Conservation (phyloP, 2,888 invertebrate genomes). For the Noctua pronuba region DNA sequence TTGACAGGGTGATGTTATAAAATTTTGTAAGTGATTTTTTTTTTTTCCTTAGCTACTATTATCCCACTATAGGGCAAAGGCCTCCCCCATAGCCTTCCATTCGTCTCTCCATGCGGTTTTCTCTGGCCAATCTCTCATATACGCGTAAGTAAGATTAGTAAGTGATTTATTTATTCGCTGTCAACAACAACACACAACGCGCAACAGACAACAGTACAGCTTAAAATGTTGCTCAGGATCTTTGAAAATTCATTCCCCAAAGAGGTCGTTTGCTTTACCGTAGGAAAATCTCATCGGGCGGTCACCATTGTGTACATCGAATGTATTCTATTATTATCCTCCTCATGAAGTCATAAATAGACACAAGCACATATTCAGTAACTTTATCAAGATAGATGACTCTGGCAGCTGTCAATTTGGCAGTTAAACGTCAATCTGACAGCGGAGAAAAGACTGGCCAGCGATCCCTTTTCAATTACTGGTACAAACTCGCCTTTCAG, state of each 20-base stretch:
- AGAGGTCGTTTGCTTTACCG: too few relatives aligned
- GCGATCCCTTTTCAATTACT: constrained; percentile 67
- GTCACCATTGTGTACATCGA: too few relatives aligned
- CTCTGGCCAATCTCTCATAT: too few relatives aligned
- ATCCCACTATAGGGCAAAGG: too few relatives aligned
- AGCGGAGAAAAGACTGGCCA: constrained; percentile 46
- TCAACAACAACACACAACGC: too few relatives aligned
- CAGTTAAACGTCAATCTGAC: constrained; percentile 61
- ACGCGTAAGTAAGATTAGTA: too few relatives aligned
- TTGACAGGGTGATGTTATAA: not conserved
- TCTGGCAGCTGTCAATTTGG: constrained; percentile 44
- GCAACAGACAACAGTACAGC: too few relatives aligned
- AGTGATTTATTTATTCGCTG: not conserved
- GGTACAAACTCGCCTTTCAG: constrained; percentile 40
- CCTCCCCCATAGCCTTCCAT: too few relatives aligned
- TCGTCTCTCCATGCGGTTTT: too few relatives aligned
- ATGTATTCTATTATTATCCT: not conserved
- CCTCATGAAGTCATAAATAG: not conserved
- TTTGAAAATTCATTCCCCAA: not conserved
- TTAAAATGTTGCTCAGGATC: not conserved
- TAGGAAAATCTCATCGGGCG: too few relatives aligned
- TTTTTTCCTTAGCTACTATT: too few relatives aligned
- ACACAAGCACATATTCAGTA: not conserved
- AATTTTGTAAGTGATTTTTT: not conserved
- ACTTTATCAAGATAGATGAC: constrained; percentile 57